These are phyloP conservation scores for Pachyuromys duprasi DNA, from an alignment of 2,797 vertebrate genomes.

Conservation along the genomic window DNA sequence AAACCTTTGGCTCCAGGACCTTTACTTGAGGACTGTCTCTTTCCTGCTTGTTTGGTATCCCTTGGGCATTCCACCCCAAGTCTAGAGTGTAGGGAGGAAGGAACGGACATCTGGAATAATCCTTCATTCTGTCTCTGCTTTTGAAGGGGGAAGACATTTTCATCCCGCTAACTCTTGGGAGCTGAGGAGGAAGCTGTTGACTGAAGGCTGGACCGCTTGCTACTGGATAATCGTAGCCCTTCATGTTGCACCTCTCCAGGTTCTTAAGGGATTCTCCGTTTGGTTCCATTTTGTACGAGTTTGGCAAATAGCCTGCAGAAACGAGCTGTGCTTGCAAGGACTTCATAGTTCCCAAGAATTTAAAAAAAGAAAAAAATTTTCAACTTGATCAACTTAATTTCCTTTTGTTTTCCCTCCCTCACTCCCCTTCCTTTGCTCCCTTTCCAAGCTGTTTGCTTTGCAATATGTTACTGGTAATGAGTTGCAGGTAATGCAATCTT, in stretches of 20 bases:
- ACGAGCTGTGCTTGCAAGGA: slow-evolving; percentile 91
- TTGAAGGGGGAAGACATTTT: slow-evolving; percentile 96
- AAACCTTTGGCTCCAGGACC: neutral
- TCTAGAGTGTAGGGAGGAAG: neutral
- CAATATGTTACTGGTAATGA: slow-evolving; percentile 89
- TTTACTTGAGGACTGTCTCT: neutral
- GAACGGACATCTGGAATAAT: neutral
- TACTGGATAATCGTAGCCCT: slow-evolving; percentile 87
- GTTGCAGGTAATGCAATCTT: slow-evolving; percentile 90
- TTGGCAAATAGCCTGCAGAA: slow-evolving; percentile 90
- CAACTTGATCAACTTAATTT: slow-evolving; percentile 89
- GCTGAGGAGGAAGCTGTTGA: slow-evolving; percentile 70
- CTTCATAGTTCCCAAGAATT: slow-evolving; percentile 87
- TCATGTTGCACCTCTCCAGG: slow-evolving; percentile 87
- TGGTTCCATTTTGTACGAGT: slow-evolving; percentile 87
- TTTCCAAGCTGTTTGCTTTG: slow-evolving; percentile 92
- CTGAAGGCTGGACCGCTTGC: slow-evolving; percentile 84
- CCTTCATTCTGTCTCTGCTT: slow-evolving; percentile 74
- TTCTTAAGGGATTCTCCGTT: slow-evolving; percentile 87
- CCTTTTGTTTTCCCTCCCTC: slow-evolving; percentile 80
- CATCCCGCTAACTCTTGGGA: slow-evolving; percentile 85
- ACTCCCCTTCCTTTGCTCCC: slow-evolving; percentile 56
- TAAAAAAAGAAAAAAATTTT: slow-evolving; percentile 85
- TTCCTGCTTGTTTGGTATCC: neutral
- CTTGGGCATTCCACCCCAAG: neutral